Base-by-base conservation (phyloP, 2,797 vertebrate genomes). In the Acanthornis magna region DNA sequence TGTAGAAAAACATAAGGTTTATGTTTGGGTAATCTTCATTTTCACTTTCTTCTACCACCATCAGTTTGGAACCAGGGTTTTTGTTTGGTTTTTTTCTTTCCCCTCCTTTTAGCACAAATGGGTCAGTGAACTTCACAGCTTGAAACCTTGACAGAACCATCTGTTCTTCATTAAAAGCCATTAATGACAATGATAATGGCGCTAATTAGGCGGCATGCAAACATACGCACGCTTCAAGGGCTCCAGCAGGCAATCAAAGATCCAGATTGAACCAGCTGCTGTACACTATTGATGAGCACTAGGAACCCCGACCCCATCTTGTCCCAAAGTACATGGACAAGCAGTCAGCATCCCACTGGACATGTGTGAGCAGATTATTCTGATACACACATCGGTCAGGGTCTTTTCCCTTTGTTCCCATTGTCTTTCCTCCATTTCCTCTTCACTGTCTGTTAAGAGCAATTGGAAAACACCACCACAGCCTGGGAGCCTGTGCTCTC, bases 121-220 rank as follows among this genome's bases (percentile, higher is more conserved):
- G 95, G 95, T 97, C 96, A 96, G 76, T 91, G 94, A 91, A 80
- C 94, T 94, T 97, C 81, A 95, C 91, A 78, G 79, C 72, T 63
- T 91, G 88, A 92, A 93, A 89, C 67, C 61, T 70, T 94, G 65
- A 92, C 96, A 93, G 89, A 96, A 91, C 94, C 91, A 90, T 94
- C 95, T 95, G 96, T 89, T 95, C 85, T 93, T 96, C 96, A 95
- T 97, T 97, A 97, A 97, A 97, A 94, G 83, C 96, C 91, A 79
- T 95, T 96, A 97, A 96, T 81, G 78, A 78, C 93, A 85, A 87
- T 32, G 73, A 89, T 97, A 97, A 97, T 96, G 81, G 91, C 5
- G 22, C 83, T 97, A 97, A 98, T 97, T 96, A 96, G 93, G 45
- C 89, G 82, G 65, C 58, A 7, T 91, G 91, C 88, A 97, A 97